Evolutionary conservation across 2,888 invertebrate genomes (phyloP).

Genomic region (Tenodera sinensis): DNA sequence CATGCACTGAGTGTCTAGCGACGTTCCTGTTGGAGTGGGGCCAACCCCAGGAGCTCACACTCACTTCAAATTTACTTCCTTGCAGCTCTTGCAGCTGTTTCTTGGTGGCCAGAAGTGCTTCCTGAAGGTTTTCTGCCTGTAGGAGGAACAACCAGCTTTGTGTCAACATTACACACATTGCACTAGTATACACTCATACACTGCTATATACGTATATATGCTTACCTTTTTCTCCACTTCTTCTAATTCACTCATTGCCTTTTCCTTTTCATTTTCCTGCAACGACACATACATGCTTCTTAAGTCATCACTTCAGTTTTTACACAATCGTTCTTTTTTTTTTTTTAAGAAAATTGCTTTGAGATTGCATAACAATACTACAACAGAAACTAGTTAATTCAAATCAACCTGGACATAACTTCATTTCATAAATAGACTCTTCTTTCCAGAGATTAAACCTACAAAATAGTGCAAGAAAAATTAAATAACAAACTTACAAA

Average conservation of each 20-base stretch:
- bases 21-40: neutral
- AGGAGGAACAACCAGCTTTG: neutral
- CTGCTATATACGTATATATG: no score
- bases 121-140: conserved; percentile 1
- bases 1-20: neutral
- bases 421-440: no score
- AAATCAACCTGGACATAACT: no score
- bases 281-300: neutral
- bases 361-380: no score
- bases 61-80: conserved; percentile 14
- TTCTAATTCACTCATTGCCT: neutral
- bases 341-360: no score
- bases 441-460: no score
- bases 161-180: neutral
- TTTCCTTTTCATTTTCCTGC: conserved; percentile 2
- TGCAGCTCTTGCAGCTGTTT: neutral
- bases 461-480: no score
- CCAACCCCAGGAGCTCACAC: conserved; percentile 12
- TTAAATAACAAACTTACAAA: no score
- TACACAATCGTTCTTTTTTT: no score
- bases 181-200: no score
- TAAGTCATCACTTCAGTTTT: neutral
- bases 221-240: neutral
- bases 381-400: no score
- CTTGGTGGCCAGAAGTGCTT: neutral